Base-by-base conservation (phyloP, 2,797 vertebrate genomes). In the Phoebastria nigripes region DNA sequence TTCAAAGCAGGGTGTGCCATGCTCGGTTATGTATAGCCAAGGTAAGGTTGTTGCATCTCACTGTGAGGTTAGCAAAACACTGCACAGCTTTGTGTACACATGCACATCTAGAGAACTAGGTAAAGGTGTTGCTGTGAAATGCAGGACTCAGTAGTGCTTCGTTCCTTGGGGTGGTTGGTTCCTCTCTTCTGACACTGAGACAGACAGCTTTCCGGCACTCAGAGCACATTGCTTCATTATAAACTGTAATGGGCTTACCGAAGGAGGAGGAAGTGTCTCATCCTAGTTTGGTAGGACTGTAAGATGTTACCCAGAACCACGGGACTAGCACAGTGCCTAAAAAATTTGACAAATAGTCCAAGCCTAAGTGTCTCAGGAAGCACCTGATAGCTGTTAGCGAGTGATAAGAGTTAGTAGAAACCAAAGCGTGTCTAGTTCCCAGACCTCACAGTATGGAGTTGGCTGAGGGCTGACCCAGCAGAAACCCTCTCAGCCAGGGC, bases 201-300 rank as follows among this genome's bases (percentile, higher is more conserved):
- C 3, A 74, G 39, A 16, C 11, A 16, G 25, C 58, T 67, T 87
- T 42, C 51, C 1, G 5, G 15, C 4, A 2, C 17, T 47, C 31
- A 0, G 28, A 47, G n/a, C 1, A 1, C 33, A 1, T 8, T 49
- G n/a, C n/a, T 33, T 10, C 2, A 0, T 70, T 63, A 12, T 4
- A 42, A 56, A 24, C n/a, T 65, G 22, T 29, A 35, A 41, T 28
- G 35, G 63, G 8, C 2, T 1, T n/a, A 5, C 33, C 16, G 11
- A 49, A 78, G 28, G 33, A 51, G 56, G 35, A 77, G 1, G 3
- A 65, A 39, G 15, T n/a, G 28, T 52, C 67, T 70, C 0, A 0
- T 54, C 35, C 24, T 47, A 28, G 25, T 72, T 56, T 71, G 12
- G 24, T 11, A 39, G 26, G 35, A 13, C 51, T 76, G 12, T 47